A percentile compares a stretch with the other conserved stretches of the same genome.
phyloP scores from a whole-genome alignment of 1,140 invertebrate genomes.

The Oscheius sp. region DNA sequence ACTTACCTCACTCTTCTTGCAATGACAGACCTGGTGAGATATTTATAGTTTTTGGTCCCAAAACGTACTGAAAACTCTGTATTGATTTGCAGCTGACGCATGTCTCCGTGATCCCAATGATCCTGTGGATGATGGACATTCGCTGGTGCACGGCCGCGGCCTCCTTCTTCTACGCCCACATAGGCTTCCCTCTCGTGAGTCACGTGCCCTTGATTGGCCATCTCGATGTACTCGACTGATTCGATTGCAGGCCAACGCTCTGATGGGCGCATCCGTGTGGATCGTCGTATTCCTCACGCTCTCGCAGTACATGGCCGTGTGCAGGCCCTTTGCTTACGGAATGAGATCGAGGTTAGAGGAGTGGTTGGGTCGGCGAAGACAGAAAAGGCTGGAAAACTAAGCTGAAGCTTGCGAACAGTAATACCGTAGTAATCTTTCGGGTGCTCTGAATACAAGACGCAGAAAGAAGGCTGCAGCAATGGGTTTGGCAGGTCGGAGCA shows the following conservation, averaged over 20 bases:
- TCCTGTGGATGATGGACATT: conserved; percentile 56
- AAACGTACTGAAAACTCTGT: neutral
- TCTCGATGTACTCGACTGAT: neutral
- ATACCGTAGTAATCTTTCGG: too few relatives aligned
- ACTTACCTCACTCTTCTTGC: conserved; percentile 59
- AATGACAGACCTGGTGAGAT: conserved; percentile 56
- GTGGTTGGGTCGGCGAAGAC: too few relatives aligned
- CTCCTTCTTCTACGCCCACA: conserved; percentile 60
- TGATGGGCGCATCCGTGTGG: conserved; percentile 59
- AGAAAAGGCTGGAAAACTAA: too few relatives aligned
- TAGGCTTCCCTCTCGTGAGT: conserved; percentile 57
- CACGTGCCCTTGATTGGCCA: neutral
- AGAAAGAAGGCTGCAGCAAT: too few relatives aligned
- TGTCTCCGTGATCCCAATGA: conserved; percentile 59
- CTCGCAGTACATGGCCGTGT: conserved; percentile 59
- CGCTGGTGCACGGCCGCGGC: conserved; percentile 50
- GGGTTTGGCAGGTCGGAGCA: too few relatives aligned
- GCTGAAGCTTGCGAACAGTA: too few relatives aligned
- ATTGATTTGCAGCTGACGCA: conserved; percentile 55
- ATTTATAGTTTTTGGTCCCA: neutral
- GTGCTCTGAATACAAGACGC: too few relatives aligned
- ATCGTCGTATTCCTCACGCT: conserved; percentile 60
- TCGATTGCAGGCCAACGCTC: conserved; percentile 52
- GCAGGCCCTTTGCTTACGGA: conserved; percentile 43
- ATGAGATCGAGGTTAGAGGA: conserved; percentile 14